These are phyloP conservation scores for Halictus ligatus DNA, from an alignment of 2,888 invertebrate genomes.

Conservation along the genomic window DNA sequence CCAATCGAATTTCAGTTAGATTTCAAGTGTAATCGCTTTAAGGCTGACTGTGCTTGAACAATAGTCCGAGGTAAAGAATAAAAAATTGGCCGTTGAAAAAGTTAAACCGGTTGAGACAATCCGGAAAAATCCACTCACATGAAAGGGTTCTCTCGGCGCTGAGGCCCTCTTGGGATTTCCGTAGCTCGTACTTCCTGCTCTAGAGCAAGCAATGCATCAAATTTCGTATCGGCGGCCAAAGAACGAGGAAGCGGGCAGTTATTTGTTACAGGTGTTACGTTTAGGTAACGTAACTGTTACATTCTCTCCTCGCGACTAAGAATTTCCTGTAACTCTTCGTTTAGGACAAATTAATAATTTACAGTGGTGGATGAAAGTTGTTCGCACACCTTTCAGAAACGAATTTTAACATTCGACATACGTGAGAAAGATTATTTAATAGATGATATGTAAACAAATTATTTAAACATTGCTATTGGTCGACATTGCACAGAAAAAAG, in stretches of 20 bases:
- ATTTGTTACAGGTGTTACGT: conserved; percentile 16
- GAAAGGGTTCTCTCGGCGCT: conserved; percentile 36
- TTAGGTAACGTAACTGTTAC: background rate
- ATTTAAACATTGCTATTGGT: too few species aligned
- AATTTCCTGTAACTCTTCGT: background rate
- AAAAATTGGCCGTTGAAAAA: background rate
- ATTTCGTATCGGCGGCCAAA: conserved; percentile 28
- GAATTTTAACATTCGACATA: too few species aligned
- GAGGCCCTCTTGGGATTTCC: conserved; percentile 42
- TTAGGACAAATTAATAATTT: background rate
- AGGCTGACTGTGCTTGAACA: background rate
- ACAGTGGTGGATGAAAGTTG: background rate
- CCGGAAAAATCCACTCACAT: conserved; percentile 47
- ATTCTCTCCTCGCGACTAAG: background rate
- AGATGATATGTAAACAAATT: too few species aligned
- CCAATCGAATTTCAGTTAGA: background rate
- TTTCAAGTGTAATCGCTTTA: background rate
- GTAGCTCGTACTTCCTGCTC: conserved; percentile 33
- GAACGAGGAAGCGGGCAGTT: conserved; percentile 1
- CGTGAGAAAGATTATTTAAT: too few species aligned
- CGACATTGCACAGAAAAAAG: too few species aligned
- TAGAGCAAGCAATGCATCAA: conserved; percentile 29
- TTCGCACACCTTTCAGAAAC: background rate
- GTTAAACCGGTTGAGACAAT: conserved; percentile 19
- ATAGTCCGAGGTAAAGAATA: background rate